Evolutionary conservation across 2,797 vertebrate species (phyloP).

Genomic region (Pangasius mekongensis): DNA sequence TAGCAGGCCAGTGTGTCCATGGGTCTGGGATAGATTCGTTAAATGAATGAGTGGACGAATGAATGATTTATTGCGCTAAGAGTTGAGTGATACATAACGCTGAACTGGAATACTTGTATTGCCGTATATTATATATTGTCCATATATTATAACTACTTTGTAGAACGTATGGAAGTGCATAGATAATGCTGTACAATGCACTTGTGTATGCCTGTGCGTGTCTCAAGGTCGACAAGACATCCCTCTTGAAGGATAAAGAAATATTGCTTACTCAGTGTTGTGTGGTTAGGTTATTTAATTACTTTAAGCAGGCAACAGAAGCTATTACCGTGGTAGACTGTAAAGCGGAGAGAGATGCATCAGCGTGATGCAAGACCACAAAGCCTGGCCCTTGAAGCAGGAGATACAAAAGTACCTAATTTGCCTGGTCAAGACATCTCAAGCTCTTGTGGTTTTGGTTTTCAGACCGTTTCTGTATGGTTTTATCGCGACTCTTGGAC

Average conservation of each 20-base stretch:
- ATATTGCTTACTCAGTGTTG: constrained; percentile 31
- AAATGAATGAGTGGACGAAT: constrained; percentile 26
- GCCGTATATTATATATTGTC: background rate
- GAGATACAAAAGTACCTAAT: constrained; percentile 71
- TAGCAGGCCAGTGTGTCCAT: constrained; percentile 22
- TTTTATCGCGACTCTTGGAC: constrained; percentile 1
- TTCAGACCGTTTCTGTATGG: background rate
- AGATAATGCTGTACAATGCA: constrained; percentile 13
- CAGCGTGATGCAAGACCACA: constrained; percentile 67
- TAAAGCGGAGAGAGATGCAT: constrained; percentile 15
- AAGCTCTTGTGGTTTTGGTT: constrained; percentile 5
- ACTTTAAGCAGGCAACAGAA: constrained; percentile 33
- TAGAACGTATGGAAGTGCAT: background rate
- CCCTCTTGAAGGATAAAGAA: constrained; percentile 18
- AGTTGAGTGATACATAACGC: background rate
- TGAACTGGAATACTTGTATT: background rate
- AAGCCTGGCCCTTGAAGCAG: constrained; percentile 65
- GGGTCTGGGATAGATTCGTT: background rate
- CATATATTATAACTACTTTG: background rate
- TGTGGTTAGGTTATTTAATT: constrained; percentile 50
- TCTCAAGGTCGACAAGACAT: constrained; percentile 24
- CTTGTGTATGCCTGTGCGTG: background rate
- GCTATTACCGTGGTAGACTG: constrained; percentile 37
- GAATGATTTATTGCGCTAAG: constrained; percentile 22
- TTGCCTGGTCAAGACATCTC: constrained; percentile 64